A percentile compares a stretch with the other conserved stretches of the same genome.
Conservation (phyloP, 2,888 invertebrate species). For the Trichogramma dendrolimi region DNA sequence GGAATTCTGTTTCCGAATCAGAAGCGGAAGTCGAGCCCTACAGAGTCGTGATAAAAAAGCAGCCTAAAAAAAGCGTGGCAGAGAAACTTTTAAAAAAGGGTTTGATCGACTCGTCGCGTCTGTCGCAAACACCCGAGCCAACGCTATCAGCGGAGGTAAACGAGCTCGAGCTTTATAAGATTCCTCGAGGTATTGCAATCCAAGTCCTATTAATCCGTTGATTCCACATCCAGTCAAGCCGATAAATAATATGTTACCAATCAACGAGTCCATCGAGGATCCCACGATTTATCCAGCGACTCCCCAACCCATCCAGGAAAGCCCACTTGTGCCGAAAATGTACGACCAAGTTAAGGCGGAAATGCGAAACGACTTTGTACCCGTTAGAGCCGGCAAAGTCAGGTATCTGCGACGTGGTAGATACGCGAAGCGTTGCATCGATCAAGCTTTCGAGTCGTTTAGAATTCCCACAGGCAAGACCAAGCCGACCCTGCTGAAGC, state of each 20-base stretch:
- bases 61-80: slow-evolving; percentile 44
- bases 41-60: slow-evolving; percentile 47
- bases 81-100: slow-evolving; percentile 44
- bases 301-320: background rate
- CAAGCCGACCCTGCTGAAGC: slow-evolving; percentile 16
- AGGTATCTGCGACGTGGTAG: slow-evolving; percentile 16
- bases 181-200: slow-evolving; percentile 15
- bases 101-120: slow-evolving; percentile 40
- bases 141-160: slow-evolving; percentile 37
- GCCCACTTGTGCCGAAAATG: background rate
- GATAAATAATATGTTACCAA: slow-evolving; percentile 9
- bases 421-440: slow-evolving; percentile 21
- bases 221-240: background rate
- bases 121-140: slow-evolving; percentile 38
- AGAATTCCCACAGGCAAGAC: background rate
- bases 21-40: slow-evolving; percentile 36
- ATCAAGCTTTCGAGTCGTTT: slow-evolving; percentile 16
- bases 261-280: slow-evolving; percentile 4
- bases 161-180: slow-evolving; percentile 7
- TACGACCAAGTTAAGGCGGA: too few relatives aligned
- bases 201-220: background rate
- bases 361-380: too few relatives aligned
- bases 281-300: background rate
- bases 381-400: background rate
- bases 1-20: slow-evolving; percentile 33